Evolutionary conservation across 2,888 invertebrate genomes (phyloP), one percentile per base, ranked within the genome.

Genomic region (Pyrrhia umbra): DNA sequence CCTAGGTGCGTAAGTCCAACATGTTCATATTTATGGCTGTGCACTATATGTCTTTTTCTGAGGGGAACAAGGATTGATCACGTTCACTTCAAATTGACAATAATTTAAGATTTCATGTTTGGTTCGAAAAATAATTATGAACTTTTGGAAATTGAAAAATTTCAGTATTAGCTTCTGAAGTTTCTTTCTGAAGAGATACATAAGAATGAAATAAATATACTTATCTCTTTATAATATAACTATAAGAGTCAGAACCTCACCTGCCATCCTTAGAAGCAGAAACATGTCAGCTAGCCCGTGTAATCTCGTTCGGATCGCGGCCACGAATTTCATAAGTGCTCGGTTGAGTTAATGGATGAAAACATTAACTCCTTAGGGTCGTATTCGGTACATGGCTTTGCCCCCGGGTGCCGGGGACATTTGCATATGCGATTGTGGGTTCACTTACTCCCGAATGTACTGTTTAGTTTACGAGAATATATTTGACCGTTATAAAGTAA

Each of bases 261-360:
- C 45, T 73, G 85, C 34, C 90, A 92, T 47, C 92, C 92, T 90
- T 92, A 79, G 50, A 67, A 79, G 82, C 81, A 81, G 86, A 88
- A 90, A 91, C 89, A 90, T 88, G 90, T 88, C 88, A 89, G 88
- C 85, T 87, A 87, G 88, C 85, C 89, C 86, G 83, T 90, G 89
- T 93, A 92, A 93, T 92, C 92, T 90, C 81, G 88, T 92, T 90
- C 90, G 89, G 90, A 92, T 92, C 92, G 91, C 89, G 92, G 87
- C 88, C 91, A 92, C 89, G 92, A 93, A 92, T 91, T 92, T 93
- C 92, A 93, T 92, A 93, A 93, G 92, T 92, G 92, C 90, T 90
- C 86, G 89, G 86, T 89, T 84, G 86, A 89, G 89, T 89, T 92
- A 93, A 93, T 93, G 92, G 92, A 90, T 90, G 92, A 91, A 93